Conservation (phyloP, 1,140 invertebrate genomes). For the Drosophila parabipectinata region DNA sequence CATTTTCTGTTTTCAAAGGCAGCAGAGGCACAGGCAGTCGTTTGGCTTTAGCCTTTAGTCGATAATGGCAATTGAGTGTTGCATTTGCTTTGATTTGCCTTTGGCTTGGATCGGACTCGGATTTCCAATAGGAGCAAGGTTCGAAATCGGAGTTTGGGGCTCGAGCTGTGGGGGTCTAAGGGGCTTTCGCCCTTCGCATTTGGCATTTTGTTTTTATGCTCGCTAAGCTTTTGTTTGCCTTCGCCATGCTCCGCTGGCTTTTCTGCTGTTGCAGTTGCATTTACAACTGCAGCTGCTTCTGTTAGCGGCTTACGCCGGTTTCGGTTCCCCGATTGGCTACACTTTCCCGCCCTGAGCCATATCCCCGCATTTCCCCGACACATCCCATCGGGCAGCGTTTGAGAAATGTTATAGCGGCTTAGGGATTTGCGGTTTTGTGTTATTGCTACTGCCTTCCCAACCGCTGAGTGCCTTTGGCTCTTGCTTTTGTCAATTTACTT, state of each 20-base stretch:
- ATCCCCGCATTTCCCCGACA: background rate
- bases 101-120: constrained; percentile 28
- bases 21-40: constrained; percentile 25
- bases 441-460: constrained; percentile 54
- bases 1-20: constrained; percentile 44
- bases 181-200: constrained; percentile 39
- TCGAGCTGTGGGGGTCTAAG: constrained; percentile 6
- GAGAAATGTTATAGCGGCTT: constrained; percentile 78
- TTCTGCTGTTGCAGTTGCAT: constrained; percentile 36
- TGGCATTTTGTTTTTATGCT: constrained; percentile 54
- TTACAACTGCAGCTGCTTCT: constrained; percentile 46
- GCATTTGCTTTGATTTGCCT: constrained; percentile 77
- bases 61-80: constrained; percentile 77
- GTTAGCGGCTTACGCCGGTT: constrained; percentile 59
- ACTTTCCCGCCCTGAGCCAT: constrained; percentile 11
- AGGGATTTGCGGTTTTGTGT: constrained; percentile 73
- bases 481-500: constrained; percentile 74
- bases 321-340: constrained; percentile 43
- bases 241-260: constrained; percentile 45
- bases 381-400: constrained; percentile 50
- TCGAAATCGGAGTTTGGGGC: constrained; percentile 1
- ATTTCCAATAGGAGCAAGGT: background rate
- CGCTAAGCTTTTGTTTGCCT: constrained; percentile 76
- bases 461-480: constrained; percentile 46
- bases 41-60: constrained; percentile 35